These are phyloP conservation scores for Cryptocephalus moraei DNA, from an alignment of 2,888 invertebrate species.

Conservation along the genomic window DNA sequence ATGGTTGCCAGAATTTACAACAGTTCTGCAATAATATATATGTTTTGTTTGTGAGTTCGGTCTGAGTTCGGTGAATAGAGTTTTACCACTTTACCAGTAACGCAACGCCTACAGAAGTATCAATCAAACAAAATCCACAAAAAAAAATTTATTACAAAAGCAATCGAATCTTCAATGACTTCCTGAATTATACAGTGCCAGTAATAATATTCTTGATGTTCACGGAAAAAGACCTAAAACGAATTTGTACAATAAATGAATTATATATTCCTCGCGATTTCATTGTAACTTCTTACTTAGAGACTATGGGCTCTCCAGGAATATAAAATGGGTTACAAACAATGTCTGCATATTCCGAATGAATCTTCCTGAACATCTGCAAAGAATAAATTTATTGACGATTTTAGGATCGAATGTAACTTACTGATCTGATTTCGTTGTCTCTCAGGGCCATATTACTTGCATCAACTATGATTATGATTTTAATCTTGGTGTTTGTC, in stretches of 20 bases:
- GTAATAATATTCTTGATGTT: constrained; percentile 51
- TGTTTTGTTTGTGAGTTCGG: no score
- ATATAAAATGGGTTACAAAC: constrained; percentile 96
- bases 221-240: constrained; percentile 55
- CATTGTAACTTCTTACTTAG: constrained; percentile 51
- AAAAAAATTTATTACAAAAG: no score
- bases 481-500: constrained; percentile 93
- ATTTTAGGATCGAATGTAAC: constrained; percentile 16
- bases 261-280: constrained; percentile 2
- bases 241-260: constrained; percentile 6
- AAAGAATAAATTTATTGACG: constrained; percentile 5
- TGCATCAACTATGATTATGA: constrained; percentile 86
- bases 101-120: no score
- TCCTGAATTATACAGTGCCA: constrained; percentile 25
- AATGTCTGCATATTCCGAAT: constrained; percentile 85
- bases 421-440: constrained; percentile 86
- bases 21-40: no score
- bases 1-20: no score
- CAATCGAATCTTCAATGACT: no score
- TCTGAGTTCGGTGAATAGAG: no score
- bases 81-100: no score
- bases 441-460: constrained; percentile 80
- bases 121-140: no score
- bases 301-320: constrained; percentile 81
- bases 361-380: constrained; percentile 68